These are phyloP conservation scores for Achatina immaculata DNA, from an alignment of 1,140 invertebrate genomes.

Conservation along the genomic window DNA sequence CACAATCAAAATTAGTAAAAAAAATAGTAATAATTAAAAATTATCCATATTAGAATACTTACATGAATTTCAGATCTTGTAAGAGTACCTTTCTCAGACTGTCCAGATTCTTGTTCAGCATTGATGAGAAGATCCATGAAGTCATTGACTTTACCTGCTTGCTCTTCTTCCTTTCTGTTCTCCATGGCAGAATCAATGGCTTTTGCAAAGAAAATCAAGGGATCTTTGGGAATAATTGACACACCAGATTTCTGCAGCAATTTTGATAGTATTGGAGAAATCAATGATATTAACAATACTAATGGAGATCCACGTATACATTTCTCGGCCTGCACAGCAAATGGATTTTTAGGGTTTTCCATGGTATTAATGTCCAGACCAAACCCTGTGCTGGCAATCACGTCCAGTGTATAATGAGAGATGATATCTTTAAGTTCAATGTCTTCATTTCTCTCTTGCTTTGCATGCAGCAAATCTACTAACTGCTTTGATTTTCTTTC, in stretches of 20 bases:
- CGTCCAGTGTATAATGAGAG: constrained; percentile 74
- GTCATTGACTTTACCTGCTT: constrained; percentile 29
- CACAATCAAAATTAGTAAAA: too few relatives aligned
- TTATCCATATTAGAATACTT: too few relatives aligned
- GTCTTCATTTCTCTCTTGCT: constrained; percentile 8
- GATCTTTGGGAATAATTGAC: background rate
- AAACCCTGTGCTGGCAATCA: constrained; percentile 75
- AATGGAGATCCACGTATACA: constrained; percentile 42
- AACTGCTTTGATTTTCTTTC: background rate
- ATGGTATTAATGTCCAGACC: constrained; percentile 75
- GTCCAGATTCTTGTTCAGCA: constrained; percentile 7
- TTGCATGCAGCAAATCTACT: background rate
- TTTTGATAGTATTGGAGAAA: background rate
- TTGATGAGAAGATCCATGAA: constrained; percentile 37
- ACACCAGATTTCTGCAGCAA: background rate
- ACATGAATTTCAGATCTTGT: constrained; percentile 29
- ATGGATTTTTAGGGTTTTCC: constrained; percentile 67
- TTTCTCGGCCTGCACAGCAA: constrained; percentile 55
- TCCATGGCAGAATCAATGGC: background rate
- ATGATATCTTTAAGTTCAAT: constrained; percentile 48
- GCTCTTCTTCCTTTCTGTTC: constrained; percentile 5
- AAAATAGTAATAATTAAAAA: too few relatives aligned
- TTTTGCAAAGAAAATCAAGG: background rate
- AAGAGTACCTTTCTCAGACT: background rate
- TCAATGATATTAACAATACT: constrained; percentile 9